Evolutionary conservation across 2,888 invertebrate species (phyloP), one percentile per base, ranked within the genome.

Genomic region (Cephus spinipes): DNA sequence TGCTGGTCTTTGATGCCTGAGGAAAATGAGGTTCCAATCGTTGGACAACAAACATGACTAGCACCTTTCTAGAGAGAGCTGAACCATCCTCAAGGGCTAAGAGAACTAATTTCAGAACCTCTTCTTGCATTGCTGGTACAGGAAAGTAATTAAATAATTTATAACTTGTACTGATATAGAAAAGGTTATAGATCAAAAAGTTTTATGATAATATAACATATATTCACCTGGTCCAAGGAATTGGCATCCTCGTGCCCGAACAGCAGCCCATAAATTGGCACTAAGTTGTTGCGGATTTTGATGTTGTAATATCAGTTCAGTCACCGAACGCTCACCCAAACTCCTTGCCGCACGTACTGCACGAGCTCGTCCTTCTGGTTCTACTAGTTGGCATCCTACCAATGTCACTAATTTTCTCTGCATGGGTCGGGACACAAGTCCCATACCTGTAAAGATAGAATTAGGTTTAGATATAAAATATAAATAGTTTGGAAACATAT

Each of bases 11-110:
- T 32, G 99, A 98, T 79, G 99, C 98, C 93, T 98, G 98, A 1
- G 98, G 97, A 92, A 97, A 97, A 91, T 98, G 98, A 73, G 98
- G 98, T 92, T 98, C 97, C 85, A 99, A 93, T 88, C 98, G 94
- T 92, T 99, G 98, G 81, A 99, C 99, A 73, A 99, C 98, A 93
- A 98, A 99, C 97, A 99, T 97, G 82, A 99, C 99, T 87, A 99
- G 93, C 75, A 98, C 98, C 93, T 98, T 98, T 83, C 98, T 94
- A 1, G 98, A 98, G 81, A 99, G 92, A 4, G 98, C 97, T 0
- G 98, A 97, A 12, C 98, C 98, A 92, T 99, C 98, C 91, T 98
- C 98, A 75, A 99, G 92, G 0, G 99, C 98, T 81, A 99, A 92
- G 69, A 99, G 93, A 73, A 99, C 98, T 83, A 99, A 93, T 89